phyloP scores from a whole-genome alignment of 1,140 invertebrate species.

The Orchestia grillus region DNA sequence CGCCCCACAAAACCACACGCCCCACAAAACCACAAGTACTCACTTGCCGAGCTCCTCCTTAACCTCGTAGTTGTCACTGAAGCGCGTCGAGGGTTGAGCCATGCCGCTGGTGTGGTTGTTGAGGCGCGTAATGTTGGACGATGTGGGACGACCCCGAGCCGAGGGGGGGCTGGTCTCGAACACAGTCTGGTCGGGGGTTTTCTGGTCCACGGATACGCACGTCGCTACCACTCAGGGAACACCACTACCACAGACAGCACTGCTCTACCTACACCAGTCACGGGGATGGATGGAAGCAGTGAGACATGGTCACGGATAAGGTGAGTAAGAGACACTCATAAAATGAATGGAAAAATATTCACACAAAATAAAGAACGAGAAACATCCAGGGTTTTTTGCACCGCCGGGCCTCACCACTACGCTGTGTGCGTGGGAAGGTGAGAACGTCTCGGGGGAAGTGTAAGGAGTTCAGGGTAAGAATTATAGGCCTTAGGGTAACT shows the following conservation, averaged over 20 bases:
- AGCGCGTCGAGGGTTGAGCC: conserved; percentile 75
- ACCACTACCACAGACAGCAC: not conserved
- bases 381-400: no score
- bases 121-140: not conserved
- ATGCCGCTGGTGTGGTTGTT: conserved; percentile 63
- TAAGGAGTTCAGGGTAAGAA: no score
- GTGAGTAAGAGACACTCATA: no score
- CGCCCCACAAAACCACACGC: no score
- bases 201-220: not conserved
- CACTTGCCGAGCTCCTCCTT: conserved; percentile 99
- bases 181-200: not conserved
- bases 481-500: no score
- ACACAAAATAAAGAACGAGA: no score
- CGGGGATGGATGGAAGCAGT: not conserved
- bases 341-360: no score
- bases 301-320: no score
- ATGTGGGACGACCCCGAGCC: not conserved
- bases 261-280: not conserved
- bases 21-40: conserved; percentile 76
- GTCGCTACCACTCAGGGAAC: not conserved
- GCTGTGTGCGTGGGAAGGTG: no score
- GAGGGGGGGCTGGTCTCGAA: not conserved
- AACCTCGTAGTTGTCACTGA: conserved; percentile 99
- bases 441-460: no score
- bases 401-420: no score